These are phyloP conservation scores for Bufotes viridis DNA, from an alignment of 2,797 vertebrate species.

Conservation along the genomic window DNA sequence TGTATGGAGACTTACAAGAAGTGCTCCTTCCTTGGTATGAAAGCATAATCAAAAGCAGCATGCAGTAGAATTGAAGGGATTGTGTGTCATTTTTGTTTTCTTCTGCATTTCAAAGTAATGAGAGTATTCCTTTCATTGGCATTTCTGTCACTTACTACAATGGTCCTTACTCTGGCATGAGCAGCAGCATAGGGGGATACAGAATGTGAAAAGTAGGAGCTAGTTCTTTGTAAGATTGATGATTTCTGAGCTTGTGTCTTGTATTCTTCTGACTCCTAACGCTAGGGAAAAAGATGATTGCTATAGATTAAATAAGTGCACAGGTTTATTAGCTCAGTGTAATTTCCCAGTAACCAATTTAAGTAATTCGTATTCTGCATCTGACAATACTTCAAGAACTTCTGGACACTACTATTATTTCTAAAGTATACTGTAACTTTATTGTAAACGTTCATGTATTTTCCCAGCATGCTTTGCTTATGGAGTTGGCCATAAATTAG, in stretches of 20 bases:
- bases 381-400: background rate
- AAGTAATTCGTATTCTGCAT: background rate
- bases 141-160: background rate
- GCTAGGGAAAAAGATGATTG: slow-evolving; percentile 7
- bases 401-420: background rate
- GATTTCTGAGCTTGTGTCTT: slow-evolving; percentile 19
- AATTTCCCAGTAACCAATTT: slow-evolving; percentile 6
- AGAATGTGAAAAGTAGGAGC: slow-evolving; percentile 26
- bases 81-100: background rate
- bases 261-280: background rate
- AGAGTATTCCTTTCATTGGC: background rate
- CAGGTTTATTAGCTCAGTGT: background rate
- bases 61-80: background rate
- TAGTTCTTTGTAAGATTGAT: slow-evolving; percentile 35
- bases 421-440: background rate
- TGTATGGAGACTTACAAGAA: too few relatives aligned
- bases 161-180: background rate
- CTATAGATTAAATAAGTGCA: background rate
- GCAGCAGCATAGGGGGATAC: background rate
- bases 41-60: background rate
- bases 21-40: background rate
- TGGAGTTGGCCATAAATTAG: background rate
- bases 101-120: slow-evolving; percentile 1
- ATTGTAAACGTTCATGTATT: background rate
- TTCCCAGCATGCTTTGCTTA: background rate